Conservation (phyloP, 2,797 vertebrate genomes). For the Ispidina picta region DNA sequence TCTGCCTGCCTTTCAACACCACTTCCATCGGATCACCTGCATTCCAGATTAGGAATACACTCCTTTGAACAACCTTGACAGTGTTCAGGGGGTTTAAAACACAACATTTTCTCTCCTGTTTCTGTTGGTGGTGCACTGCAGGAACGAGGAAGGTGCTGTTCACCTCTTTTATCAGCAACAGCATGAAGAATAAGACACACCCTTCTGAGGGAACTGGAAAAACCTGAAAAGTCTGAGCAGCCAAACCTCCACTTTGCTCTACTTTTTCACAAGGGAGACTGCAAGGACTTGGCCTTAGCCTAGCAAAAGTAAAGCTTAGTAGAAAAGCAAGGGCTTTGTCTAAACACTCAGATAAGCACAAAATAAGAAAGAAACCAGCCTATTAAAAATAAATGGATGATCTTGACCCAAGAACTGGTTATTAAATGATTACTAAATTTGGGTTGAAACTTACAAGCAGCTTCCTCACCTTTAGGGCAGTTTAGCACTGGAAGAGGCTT, state of each 20-base stretch:
- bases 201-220: slow-evolving; percentile 54
- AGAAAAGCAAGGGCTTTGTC: not conserved
- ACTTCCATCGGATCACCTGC: not conserved
- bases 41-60: not conserved
- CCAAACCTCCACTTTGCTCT: not conserved
- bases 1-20: slow-evolving; percentile 2
- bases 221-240: slow-evolving; percentile 25
- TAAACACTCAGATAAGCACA: not conserved
- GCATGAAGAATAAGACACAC: slow-evolving; percentile 41
- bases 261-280: not conserved
- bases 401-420: not conserved
- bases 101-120: not conserved
- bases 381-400: slow-evolving; percentile 2
- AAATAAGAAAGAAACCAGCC: not conserved
- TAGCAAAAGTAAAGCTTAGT: not conserved
- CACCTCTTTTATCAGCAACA: slow-evolving; percentile 27
- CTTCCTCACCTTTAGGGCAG: not conserved
- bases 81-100: not conserved
- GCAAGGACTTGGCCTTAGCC: not conserved
- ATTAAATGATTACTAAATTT: slow-evolving; percentile 6
- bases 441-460: not conserved
- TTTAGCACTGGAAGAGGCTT: slow-evolving; percentile 13
- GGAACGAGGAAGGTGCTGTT: slow-evolving; percentile 47
- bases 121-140: not conserved
- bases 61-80: not conserved